Base-by-base conservation (phyloP, 2,113 vertebrate genomes). In the Miniopterus natalensis region DNA sequence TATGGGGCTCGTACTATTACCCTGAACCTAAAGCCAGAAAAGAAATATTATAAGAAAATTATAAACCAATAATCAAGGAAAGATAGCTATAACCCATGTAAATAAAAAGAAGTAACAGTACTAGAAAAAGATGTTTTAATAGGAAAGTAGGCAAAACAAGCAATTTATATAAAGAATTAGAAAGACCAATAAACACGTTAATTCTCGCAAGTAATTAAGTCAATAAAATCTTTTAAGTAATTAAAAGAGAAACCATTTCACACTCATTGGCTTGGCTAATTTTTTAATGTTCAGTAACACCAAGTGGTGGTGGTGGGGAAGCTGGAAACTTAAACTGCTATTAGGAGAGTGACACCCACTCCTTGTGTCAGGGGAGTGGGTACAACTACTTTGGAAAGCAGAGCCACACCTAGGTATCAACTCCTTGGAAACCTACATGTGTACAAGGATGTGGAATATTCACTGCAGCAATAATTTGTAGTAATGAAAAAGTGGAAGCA, bases 401-500 rank as follows among this genome's bases (percentile, higher is more conserved):
- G 36, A 17, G 42, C 27, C 13, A 61, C 75, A 47, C 53, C 59
- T 27, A 40, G 36, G 36, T 40, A 27, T 27, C 55, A 42, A 15
- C n/a, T 57, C 5, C n/a, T 23, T 2, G 36, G 36, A 57, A 83
- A 59, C 47, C 36, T 47, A 71, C 47, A 63, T 31, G 36, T 66
- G 14, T 31, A 66, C 36, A 36, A 53, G 65, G 68, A 86, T 31
- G 42, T 31, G 90, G 49, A 77, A 18, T 13, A 88, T 29, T 79
- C 40, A 68, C 8, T 55, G 45, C 9, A 74, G 61, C 14, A 66
- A 21, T 57, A 31, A 71, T 63, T 11, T 95, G 40, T 68, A 83
- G 59, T 74, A 92, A 57, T 40, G 45, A 84, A 73, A 90, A 91
- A 85, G 61, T 78, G n/a, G 59, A 73, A 95, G 51, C 45, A 47